phyloP scores from a whole-genome alignment of 2,888 invertebrate genomes.

The Parapristionchus giblindavisi region DNA sequence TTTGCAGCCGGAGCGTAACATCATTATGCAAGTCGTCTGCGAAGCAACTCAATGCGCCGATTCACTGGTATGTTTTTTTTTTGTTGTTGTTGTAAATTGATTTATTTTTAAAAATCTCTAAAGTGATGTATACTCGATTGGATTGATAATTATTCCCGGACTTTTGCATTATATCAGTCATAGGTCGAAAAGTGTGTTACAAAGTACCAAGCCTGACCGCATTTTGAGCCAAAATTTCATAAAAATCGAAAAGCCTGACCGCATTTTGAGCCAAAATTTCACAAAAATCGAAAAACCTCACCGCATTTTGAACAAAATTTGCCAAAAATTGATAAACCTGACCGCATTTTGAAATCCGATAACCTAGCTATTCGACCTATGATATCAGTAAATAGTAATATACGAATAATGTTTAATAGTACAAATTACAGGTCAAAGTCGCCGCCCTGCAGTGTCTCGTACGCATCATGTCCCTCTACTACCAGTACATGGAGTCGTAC shows the following conservation, averaged over 20 bases:
- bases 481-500: conserved; percentile 98
- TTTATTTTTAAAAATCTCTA: background rate
- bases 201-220: too few relatives aligned
- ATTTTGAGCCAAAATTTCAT: too few relatives aligned
- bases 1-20: conserved; percentile 86
- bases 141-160: too few relatives aligned
- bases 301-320: too few relatives aligned
- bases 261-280: too few relatives aligned
- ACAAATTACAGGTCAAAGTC: conserved; percentile 71
- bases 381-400: background rate
- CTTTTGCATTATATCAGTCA: too few relatives aligned
- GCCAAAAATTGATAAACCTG: too few relatives aligned
- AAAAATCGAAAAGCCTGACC: too few relatives aligned
- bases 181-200: too few relatives aligned
- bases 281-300: too few relatives aligned
- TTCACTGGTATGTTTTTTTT: conserved; percentile 78
- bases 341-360: too few relatives aligned
- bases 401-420: too few relatives aligned
- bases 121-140: background rate
- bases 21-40: conserved; percentile 99
- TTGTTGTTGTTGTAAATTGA: background rate
- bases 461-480: conserved; percentile 96
- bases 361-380: background rate
- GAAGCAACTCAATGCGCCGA: conserved; percentile 95
- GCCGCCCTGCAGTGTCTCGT: conserved; percentile 97